phyloP scores from a whole-genome alignment of 1,140 invertebrate genomes.

The Polypedilum pembai region DNA sequence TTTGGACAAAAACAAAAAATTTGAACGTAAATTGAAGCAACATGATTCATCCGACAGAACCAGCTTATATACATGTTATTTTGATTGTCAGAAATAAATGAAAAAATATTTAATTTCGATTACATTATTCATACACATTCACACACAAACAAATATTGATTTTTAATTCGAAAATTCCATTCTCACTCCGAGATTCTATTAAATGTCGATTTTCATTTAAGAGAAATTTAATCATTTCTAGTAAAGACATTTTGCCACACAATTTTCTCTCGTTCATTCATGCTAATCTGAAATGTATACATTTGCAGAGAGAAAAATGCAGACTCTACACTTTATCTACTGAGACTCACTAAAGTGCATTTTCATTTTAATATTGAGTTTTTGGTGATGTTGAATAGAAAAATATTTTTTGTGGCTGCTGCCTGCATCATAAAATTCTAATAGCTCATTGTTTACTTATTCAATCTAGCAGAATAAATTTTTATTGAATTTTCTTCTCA shows the following conservation, averaged over 20 bases:
- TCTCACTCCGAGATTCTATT: neutral
- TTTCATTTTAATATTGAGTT: neutral
- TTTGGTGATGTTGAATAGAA: neutral
- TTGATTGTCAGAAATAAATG: no score
- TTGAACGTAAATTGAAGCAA: no score
- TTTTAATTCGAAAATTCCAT: neutral
- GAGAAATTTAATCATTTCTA: neutral
- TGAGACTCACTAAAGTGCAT: neutral
- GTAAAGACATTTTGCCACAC: neutral
- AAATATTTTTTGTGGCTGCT: neutral
- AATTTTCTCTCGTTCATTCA: neutral
- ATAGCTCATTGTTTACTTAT: slow-evolving; percentile 21
- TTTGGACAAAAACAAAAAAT: no score
- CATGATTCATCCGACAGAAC: no score
- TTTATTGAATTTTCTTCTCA: slow-evolving; percentile 4
- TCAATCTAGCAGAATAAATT: slow-evolving; percentile 14
- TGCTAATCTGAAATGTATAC: neutral
- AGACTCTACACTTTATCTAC: neutral
- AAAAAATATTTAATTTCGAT: no score
- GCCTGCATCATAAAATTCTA: neutral
- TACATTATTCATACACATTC: neutral
- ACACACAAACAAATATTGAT: neutral
- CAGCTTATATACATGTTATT: no score
- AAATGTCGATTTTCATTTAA: neutral
- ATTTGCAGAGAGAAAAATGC: neutral